phyloP scores from a whole-genome alignment of 2,113 vertebrate genomes.

The Pitta sordida region DNA sequence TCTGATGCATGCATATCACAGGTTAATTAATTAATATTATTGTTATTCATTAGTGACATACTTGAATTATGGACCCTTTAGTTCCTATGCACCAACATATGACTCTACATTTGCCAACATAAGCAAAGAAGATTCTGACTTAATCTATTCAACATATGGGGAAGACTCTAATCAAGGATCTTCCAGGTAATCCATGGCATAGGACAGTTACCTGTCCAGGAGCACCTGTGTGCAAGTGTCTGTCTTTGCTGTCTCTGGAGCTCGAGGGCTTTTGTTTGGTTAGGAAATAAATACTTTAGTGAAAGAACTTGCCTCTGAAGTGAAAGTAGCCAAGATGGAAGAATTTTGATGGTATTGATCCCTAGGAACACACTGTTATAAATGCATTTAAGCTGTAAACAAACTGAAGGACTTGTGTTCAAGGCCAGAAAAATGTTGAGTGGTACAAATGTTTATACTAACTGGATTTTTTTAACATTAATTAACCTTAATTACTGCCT shows the following conservation, averaged over 20 bases:
- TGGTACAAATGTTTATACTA: background rate
- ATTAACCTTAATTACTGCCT: background rate
- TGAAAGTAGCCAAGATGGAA: background rate
- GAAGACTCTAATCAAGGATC: constrained; percentile 85
- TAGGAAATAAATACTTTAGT: background rate
- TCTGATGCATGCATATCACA: background rate
- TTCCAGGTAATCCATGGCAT: constrained; percentile 76
- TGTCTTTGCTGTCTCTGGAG: background rate
- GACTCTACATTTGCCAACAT: constrained; percentile 96
- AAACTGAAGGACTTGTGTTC: background rate
- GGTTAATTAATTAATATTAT: background rate
- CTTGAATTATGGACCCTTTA: constrained; percentile 93
- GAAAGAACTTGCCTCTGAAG: background rate
- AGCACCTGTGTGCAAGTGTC: fast-evolving
- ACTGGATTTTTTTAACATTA: background rate
- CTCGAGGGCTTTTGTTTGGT: background rate
- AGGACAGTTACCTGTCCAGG: background rate
- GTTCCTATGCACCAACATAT: constrained; percentile 90
- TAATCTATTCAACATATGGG: constrained; percentile 88
- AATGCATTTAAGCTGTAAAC: background rate
- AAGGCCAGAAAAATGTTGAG: background rate
- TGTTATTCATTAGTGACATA: constrained; percentile 82
- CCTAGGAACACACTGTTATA: background rate
- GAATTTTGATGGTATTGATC: background rate
- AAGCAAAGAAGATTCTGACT: constrained; percentile 94